Evolutionary conservation across 2,113 vertebrate genomes (phyloP).

Genomic region (Pelobates fuscus): DNA sequence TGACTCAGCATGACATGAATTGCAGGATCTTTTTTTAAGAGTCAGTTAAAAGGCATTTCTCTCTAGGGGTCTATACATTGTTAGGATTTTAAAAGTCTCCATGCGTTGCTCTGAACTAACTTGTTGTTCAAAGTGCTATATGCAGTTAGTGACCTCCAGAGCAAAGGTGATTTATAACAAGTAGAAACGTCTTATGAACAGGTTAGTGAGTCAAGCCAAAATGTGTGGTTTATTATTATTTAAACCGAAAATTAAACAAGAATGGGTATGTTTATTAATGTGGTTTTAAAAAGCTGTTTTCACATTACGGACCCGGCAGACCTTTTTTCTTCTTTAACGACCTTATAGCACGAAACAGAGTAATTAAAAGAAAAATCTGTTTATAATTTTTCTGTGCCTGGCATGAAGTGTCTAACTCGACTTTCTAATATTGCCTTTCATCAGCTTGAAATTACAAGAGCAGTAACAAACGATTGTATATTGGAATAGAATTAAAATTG

Average conservation of each 20-base stretch:
- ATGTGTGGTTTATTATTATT: not conserved
- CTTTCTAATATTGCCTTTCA: slow-evolving; percentile 53
- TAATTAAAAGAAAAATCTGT: slow-evolving; percentile 62
- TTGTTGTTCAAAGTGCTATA: too few relatives aligned
- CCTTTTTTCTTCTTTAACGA: slow-evolving; percentile 2
- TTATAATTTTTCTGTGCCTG: slow-evolving; percentile 19
- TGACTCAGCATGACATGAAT: not conserved
- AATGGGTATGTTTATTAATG: slow-evolving; percentile 7
- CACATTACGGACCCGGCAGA: slow-evolving; percentile 13
- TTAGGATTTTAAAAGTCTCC: not conserved
- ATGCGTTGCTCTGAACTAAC: too few relatives aligned
- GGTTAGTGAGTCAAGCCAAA: too few relatives aligned
- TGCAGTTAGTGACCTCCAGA: too few relatives aligned
- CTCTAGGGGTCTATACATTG: not conserved
- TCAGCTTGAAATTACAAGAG: slow-evolving; percentile 56
- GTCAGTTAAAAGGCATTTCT: not conserved
- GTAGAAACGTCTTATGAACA: too few relatives aligned
- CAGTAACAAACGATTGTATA: slow-evolving; percentile 60
- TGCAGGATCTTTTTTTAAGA: not conserved
- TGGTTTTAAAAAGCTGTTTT: not conserved
- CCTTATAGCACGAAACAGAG: slow-evolving; percentile 33
- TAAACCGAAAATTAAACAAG: not conserved
- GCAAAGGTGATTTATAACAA: too few relatives aligned
- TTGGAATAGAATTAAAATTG: slow-evolving; percentile 59
- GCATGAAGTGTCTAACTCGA: slow-evolving; percentile 53